A percentile compares a stretch with the other conserved stretches of the same genome.
phyloP scores from a whole-genome alignment of 35 echinoderm and acorn worm species.

The Ophioderma brevispina region DNA sequence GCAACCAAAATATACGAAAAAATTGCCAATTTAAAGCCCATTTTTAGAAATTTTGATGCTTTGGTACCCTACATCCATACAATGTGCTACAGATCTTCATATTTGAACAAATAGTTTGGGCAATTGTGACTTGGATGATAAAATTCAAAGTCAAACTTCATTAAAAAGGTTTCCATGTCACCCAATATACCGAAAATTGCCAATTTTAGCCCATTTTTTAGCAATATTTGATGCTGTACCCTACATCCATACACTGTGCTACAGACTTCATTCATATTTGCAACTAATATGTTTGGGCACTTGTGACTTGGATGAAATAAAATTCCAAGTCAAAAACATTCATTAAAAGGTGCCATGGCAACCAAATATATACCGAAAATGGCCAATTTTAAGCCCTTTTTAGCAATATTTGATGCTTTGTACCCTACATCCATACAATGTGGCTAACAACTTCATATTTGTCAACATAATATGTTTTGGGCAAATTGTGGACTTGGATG shows the following conservation, averaged over 20 bases:
- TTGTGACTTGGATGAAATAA: too few species aligned
- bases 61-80: too few species aligned
- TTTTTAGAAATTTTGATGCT: background rate
- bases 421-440: too few species aligned
- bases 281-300: background rate
- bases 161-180: background rate
- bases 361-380: too few species aligned
- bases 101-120: background rate
- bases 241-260: too few species aligned
- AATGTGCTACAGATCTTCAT: too few species aligned
- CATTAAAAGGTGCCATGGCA: background rate
- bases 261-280: background rate
- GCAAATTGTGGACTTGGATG: too few species aligned
- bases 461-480: too few species aligned
- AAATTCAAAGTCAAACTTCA: background rate
- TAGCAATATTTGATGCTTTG: too few species aligned
- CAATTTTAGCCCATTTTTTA: background rate
- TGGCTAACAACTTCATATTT: too few species aligned
- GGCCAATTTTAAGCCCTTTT: too few species aligned
- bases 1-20: background rate
- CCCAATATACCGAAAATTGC: background rate
- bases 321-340: background rate
- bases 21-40: background rate
- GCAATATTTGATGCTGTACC: background rate
- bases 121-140: background rate